Evolutionary conservation across 2,888 invertebrate genomes (phyloP).

Genomic region (Epinotia bilunana): DNA sequence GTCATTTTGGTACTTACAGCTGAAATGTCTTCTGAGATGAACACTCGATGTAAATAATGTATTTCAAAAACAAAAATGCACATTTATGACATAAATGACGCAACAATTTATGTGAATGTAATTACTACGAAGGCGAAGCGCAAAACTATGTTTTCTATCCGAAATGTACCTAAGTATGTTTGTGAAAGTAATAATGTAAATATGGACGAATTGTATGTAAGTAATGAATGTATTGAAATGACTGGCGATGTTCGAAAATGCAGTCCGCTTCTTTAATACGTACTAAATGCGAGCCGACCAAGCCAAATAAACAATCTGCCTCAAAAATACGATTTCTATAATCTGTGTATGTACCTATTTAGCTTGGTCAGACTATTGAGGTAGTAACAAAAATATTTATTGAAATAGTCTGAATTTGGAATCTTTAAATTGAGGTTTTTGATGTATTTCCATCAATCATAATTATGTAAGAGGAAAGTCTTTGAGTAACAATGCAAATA

Average conservation of each 20-base stretch:
- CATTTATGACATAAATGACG: neutral
- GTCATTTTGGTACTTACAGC: conserved; percentile 33
- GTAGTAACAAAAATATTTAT: too few relatives aligned
- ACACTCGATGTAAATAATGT: conserved; percentile 3
- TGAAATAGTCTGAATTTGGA: too few relatives aligned
- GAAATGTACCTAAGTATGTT: neutral
- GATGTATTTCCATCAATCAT: too few relatives aligned
- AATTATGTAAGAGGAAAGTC: too few relatives aligned
- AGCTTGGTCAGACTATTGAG: too few relatives aligned
- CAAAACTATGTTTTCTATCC: neutral
- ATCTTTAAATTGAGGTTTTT: too few relatives aligned
- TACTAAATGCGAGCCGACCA: neutral
- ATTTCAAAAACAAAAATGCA: neutral
- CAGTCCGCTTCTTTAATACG: conserved; percentile 1
- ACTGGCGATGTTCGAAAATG: conserved; percentile 51
- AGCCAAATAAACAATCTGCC: neutral
- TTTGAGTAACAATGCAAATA: neutral
- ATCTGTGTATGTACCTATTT: too few relatives aligned
- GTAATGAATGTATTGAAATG: conserved; percentile 49
- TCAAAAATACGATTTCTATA: neutral
- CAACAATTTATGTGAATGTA: neutral
- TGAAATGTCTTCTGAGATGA: conserved; percentile 4
- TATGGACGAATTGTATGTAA: neutral
- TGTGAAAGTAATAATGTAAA: neutral
- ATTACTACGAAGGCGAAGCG: neutral